Percentiles rank a stretch among this genome's conserved stretches.
Conservation (phyloP, 2,888 invertebrate genomes). For the Eilema griseolum region DNA sequence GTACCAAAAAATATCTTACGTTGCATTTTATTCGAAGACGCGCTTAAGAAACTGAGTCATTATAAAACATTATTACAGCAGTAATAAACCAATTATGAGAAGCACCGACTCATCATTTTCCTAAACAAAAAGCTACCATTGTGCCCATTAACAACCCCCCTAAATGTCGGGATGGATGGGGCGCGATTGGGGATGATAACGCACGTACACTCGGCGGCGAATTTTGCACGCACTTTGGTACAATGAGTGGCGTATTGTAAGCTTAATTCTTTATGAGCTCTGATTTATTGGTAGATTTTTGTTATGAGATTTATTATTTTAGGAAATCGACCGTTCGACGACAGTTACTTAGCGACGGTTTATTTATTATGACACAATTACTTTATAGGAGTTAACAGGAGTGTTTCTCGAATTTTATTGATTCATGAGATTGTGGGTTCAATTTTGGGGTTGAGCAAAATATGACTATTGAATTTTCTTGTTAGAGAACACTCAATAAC, state of each 20-base stretch:
- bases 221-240: constrained; percentile 22
- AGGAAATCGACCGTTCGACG: neutral
- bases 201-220: constrained; percentile 48
- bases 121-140: constrained; percentile 21
- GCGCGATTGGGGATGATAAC: constrained; percentile 53
- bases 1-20: neutral
- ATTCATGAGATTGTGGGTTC: too few species aligned
- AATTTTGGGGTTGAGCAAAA: too few species aligned
- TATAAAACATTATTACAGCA: constrained; percentile 11
- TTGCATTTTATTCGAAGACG: neutral
- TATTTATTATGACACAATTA: neutral
- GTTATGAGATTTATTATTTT: neutral
- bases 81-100: constrained; percentile 27
- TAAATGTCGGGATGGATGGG: constrained; percentile 49
- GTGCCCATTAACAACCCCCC: constrained; percentile 44
- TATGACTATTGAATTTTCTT: too few species aligned
- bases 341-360: neutral
- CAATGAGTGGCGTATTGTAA: constrained; percentile 14
- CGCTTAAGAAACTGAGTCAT: constrained; percentile 2
- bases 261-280: constrained; percentile 9
- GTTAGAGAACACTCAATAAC: too few species aligned
- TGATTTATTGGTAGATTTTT: constrained; percentile 11
- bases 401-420: neutral
- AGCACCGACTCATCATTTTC: constrained; percentile 21
- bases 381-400: too few species aligned